Evolutionary conservation across 2,113 vertebrate genomes (phyloP).

Genomic region (Gnathonemus longibarbis): DNA sequence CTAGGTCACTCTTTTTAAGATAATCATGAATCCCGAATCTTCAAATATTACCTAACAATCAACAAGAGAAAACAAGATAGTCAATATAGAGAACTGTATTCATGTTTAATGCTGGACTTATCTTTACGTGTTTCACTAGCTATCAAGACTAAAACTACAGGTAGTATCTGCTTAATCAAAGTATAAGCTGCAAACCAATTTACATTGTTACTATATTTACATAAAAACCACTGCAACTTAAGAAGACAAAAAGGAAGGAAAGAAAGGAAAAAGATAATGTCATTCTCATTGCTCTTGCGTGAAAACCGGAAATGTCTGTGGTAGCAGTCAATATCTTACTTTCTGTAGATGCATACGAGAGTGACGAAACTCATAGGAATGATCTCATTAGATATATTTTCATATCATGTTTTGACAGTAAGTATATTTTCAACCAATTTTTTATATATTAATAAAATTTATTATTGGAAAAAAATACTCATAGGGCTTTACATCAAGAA

Average conservation of each 20-base stretch:
- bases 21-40: background rate
- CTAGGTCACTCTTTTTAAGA: background rate
- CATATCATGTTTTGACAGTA: background rate
- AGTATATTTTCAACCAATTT: background rate
- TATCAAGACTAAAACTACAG: background rate
- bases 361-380: background rate
- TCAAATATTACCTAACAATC: background rate
- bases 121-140: background rate
- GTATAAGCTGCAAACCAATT: background rate
- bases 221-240: background rate
- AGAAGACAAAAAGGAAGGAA: background rate
- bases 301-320: background rate
- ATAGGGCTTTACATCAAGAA: background rate
- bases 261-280: background rate
- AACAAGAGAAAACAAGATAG: too few species aligned
- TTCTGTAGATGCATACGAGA: background rate
- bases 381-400: background rate
- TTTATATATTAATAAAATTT: background rate
- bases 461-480: background rate
- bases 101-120: background rate
- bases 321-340: background rate
- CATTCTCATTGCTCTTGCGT: background rate
- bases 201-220: background rate
- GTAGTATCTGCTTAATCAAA: background rate
- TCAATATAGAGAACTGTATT: background rate